Evolutionary conservation across 1,140 invertebrate genomes (phyloP), one percentile per base, ranked within the genome.

Genomic region (Diachasma alloeum): DNA sequence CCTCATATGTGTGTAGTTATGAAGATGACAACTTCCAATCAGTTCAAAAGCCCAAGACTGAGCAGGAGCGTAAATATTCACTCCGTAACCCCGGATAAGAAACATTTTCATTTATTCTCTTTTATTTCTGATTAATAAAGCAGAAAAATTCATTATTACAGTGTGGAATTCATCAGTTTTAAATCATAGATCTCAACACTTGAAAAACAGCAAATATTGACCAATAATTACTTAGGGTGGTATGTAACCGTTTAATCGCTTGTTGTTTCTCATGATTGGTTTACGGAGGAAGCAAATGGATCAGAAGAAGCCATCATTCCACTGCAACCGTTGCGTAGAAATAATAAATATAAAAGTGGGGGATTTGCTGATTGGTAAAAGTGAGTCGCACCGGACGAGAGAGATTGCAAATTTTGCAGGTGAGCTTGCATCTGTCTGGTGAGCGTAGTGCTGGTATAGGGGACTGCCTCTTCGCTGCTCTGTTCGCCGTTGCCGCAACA

Each of bases 401-500:
- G 79, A 80, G 78, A 80, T 83, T 81, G 83, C 83, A 84, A 82
- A 84, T 82, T 81, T 84, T 84, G 72, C 83, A 85, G 83, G 83
- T 84, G 83, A 85, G 79, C 83, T 83, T 85, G 84, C 83, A 82
- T 79, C 82, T 83, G 81, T 80, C 81, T 80, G 74, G 76, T 78
- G 73, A 77, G 72, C 69, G 70, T 77, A 74, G 67, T 75, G 78
- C 79, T 83, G 84, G 77, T 85, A 84, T 83, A 84, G 84, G 81
- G 83, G 66, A 83, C 85, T 85, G 86, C 86, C 88, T 90, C 88
- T 88, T 90, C 86, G 82, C 87, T 74, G 83, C 84, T 85, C 87
- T 90, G 87, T 81, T 90, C 81, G 84, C 88, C 88, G 88, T 86
- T 85, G 84, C 86, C 86, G 79, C 87, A 90, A 84, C 88, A 90